A percentile compares a stretch with the other conserved stretches of the same genome.
These are phyloP conservation scores for Manis crassicaudata DNA, from an alignment of 2,797 vertebrate genomes.

Conservation along the genomic window DNA sequence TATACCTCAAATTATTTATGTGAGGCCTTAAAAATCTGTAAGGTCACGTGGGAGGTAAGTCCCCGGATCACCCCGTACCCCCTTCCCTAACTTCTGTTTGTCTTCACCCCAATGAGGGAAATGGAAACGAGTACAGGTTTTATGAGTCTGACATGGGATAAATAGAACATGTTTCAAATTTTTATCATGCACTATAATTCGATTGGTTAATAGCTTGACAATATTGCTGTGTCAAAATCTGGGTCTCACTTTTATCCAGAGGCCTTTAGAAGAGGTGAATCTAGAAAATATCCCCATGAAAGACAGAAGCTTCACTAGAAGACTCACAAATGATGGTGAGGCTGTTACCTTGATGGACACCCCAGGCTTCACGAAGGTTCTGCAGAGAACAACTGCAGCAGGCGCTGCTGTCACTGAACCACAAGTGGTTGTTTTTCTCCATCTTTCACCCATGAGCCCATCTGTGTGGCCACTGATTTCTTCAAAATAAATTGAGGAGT, in stretches of 20 bases:
- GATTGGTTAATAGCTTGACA: background rate
- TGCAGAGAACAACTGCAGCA: background rate
- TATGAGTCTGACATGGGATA: background rate
- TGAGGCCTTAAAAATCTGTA: background rate
- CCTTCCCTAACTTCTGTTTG: background rate
- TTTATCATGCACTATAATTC: background rate
- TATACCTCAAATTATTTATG: background rate
- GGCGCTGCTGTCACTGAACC: background rate
- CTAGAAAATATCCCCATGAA: background rate
- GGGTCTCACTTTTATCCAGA: background rate
- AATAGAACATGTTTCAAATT: background rate
- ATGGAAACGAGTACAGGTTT: background rate
- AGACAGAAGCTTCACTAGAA: background rate
- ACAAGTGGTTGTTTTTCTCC: background rate
- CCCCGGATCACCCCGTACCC: background rate
- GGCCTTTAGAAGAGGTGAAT: background rate
- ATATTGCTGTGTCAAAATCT: background rate
- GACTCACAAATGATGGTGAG: background rate
- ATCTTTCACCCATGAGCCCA: background rate
- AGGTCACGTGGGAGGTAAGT: background rate
- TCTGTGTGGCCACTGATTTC: background rate
- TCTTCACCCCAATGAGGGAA: background rate
- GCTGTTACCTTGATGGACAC: too few relatives aligned
- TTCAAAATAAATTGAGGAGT: background rate
- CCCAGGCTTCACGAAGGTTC: background rate